A percentile compares a stretch with the other conserved stretches of the same genome.
Evolutionary conservation across 2,797 vertebrate genomes (phyloP).

Genomic region (Hozukius guyotensis): DNA sequence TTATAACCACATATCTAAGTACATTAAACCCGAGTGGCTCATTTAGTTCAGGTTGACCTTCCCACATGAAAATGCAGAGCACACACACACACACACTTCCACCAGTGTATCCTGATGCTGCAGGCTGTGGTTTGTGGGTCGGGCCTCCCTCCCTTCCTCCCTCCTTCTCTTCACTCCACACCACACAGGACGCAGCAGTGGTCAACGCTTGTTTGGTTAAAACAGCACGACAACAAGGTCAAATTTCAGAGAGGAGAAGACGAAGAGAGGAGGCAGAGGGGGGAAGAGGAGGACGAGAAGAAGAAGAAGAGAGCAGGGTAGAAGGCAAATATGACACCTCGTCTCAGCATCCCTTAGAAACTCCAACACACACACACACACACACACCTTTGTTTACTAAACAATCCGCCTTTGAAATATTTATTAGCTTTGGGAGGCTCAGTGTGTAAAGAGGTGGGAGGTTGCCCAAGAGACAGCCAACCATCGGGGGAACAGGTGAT

Average conservation of each 20-base stretch:
- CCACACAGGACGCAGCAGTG: slow-evolving; percentile 30
- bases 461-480: slow-evolving; percentile 46
- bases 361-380: slow-evolving; percentile 32
- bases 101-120: slow-evolving; percentile 2
- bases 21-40: background rate
- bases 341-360: slow-evolving; percentile 49
- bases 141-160: background rate
- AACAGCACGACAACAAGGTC: slow-evolving; percentile 43
- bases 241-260: slow-evolving; percentile 40
- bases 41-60: background rate
- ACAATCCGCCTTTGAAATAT: slow-evolving; percentile 84
- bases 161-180: background rate
- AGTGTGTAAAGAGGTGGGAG: slow-evolving; percentile 12
- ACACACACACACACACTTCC: background rate
- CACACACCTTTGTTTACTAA: slow-evolving; percentile 79
- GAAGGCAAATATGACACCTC: slow-evolving; percentile 66
- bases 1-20: background rate
- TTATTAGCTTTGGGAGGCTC: slow-evolving; percentile 76
- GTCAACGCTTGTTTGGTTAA: slow-evolving; percentile 56
- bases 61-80: background rate
- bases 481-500: slow-evolving; percentile 54
- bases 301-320: background rate
- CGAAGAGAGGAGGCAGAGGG: background rate
- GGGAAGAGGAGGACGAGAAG: slow-evolving; percentile 2
- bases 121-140: slow-evolving; percentile 20